These are phyloP conservation scores for Oreocharis arfaki DNA, from an alignment of 2,113 vertebrate species.

Conservation along the genomic window DNA sequence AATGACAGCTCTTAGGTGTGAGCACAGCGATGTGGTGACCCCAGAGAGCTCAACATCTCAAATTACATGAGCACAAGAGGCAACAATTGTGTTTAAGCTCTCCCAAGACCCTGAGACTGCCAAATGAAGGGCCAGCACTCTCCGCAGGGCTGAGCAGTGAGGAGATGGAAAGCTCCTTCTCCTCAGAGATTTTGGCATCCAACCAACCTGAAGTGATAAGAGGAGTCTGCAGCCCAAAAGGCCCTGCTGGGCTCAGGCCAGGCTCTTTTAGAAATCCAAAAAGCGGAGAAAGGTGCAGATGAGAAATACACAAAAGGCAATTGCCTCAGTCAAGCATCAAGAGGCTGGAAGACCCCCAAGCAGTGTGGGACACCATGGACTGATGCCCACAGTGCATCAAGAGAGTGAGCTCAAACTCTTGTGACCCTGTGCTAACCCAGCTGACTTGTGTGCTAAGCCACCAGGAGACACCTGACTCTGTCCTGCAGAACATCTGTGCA, in stretches of 20 bases:
- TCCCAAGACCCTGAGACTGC: neutral
- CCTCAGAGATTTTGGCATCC: neutral
- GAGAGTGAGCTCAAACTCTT: neutral
- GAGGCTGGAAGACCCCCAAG: neutral
- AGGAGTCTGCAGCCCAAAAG: neutral
- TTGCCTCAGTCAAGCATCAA: neutral
- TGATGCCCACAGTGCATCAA: neutral
- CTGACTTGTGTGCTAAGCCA: neutral
- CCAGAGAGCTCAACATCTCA: neutral
- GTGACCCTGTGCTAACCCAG: neutral
- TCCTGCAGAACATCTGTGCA: neutral
- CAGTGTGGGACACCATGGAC: rapidly evolving
- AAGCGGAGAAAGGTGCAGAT: neutral
- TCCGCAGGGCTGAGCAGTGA: neutral
- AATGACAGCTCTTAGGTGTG: neutral
- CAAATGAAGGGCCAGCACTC: neutral
- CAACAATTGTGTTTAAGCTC: neutral
- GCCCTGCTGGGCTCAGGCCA: neutral
- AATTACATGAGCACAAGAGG: neutral
- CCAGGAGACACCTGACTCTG: neutral
- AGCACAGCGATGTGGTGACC: rapidly evolving
- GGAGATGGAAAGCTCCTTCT: neutral
- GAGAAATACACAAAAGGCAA: neutral
- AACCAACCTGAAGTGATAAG: neutral
- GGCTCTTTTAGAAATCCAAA: neutral